A percentile compares a stretch with the other conserved stretches of the same genome.
Conservation (phyloP, 1,140 invertebrate genomes). For the Lasioglossum baleicum region DNA sequence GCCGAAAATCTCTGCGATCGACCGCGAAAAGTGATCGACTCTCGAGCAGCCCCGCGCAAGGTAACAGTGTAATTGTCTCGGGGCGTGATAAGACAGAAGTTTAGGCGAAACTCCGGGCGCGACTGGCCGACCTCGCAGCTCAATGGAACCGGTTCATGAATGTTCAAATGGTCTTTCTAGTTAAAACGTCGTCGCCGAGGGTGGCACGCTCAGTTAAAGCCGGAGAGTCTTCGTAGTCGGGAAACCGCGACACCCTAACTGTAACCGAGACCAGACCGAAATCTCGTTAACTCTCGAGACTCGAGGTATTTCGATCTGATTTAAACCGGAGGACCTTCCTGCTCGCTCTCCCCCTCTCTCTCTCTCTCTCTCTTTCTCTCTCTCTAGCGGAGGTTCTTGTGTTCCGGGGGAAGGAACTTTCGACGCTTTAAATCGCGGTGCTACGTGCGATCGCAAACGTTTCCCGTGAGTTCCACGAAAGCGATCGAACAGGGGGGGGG, state of each 20-base stretch:
- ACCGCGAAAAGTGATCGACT: no score
- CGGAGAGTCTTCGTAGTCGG: not conserved
- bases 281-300: conserved; percentile 35
- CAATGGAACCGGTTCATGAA: conserved; percentile 52
- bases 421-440: not conserved
- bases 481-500: no score
- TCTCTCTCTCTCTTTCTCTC: no score
- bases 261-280: conserved; percentile 38
- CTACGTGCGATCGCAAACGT: no score
- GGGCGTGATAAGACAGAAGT: not conserved
- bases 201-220: conserved; percentile 48
- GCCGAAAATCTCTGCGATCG: no score
- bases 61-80: not conserved
- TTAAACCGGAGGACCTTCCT: not conserved
- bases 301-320: conserved; percentile 17
- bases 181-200: conserved; percentile 58
- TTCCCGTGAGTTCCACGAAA: no score
- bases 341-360: no score
- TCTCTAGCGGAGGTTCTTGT: not conserved
- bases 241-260: conserved; percentile 36
- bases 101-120: not conserved
- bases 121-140: conserved; percentile 35
- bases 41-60: no score
- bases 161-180: conserved; percentile 53
- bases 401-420: not conserved